Conservation (phyloP, 2,888 invertebrate genomes). For the Parnassius orleans region DNA sequence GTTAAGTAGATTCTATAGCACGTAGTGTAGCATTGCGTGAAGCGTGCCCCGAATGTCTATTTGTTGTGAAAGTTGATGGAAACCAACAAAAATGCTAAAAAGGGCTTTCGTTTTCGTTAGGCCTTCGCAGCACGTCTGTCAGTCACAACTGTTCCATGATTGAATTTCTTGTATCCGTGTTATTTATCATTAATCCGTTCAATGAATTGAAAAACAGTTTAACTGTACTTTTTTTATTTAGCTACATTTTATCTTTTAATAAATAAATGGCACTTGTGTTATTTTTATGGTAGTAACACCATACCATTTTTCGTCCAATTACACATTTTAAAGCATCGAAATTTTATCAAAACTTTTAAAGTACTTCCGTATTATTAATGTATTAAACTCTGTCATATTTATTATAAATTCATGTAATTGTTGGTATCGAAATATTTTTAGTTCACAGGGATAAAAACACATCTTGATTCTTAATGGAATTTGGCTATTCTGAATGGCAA, state of each 20-base stretch:
- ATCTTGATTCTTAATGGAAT: no score
- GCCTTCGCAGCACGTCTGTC: conserved; percentile 10
- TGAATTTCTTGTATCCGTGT: background rate
- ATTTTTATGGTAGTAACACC: no score
- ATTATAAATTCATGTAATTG: no score
- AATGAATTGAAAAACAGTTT: background rate
- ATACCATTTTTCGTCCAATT: no score
- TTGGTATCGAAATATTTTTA: no score
- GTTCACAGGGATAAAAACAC: no score
- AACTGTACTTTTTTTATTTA: background rate
- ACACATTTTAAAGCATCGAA: no score
- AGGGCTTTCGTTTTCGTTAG: conserved; percentile 51
- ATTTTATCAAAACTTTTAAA: no score
- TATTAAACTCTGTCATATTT: no score
- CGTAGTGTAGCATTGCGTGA: conserved; percentile 42
- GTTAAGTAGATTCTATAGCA: conserved; percentile 14
- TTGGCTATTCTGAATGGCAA: no score
- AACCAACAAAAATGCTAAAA: conserved; percentile 44
- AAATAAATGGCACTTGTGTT: background rate
- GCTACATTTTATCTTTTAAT: background rate
- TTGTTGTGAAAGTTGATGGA: conserved; percentile 61
- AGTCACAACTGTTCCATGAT: conserved; percentile 3
- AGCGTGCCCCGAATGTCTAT: conserved; percentile 60
- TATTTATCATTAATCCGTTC: no score
- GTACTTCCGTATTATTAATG: no score